Conservation (phyloP, 2,888 invertebrate genomes). For the Amphipoea oculea region DNA sequence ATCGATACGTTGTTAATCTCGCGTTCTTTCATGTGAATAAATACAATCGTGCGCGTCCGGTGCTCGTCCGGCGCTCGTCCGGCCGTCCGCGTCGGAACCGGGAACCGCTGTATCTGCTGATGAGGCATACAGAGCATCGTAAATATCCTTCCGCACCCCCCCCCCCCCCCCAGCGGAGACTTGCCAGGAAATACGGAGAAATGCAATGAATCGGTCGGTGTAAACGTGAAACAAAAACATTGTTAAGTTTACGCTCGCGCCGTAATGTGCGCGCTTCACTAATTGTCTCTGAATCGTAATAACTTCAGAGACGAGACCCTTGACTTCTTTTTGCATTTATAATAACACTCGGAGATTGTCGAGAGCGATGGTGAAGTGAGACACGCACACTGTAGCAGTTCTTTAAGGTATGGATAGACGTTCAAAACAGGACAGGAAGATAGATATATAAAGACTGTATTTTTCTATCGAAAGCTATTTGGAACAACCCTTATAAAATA, state of each 20-base stretch:
- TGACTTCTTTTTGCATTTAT: not conserved
- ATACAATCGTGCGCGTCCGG: slow-evolving; percentile 23
- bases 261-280: not conserved
- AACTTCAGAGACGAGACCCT: not conserved
- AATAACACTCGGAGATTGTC: not conserved
- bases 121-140: slow-evolving; percentile 23
- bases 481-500: not conserved
- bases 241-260: not conserved
- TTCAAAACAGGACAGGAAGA: not conserved
- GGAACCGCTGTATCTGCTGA: slow-evolving; percentile 53
- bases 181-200: slow-evolving; percentile 27
- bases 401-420: not conserved
- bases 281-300: not conserved
- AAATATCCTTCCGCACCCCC: slow-evolving; percentile 7
- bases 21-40: slow-evolving; percentile 18
- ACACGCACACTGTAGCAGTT: not conserved
- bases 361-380: not conserved
- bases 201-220: not conserved
- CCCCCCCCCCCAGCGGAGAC: not conserved
- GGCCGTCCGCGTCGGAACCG: slow-evolving; percentile 2
- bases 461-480: not conserved
- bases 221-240: not conserved
- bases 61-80: slow-evolving; percentile 1
- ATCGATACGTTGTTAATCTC: slow-evolving; percentile 31
- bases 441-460: not conserved